A percentile compares a stretch with the other conserved stretches of the same genome.
Conservation (phyloP, 2,888 invertebrate species). For the Pammene fasciana region DNA sequence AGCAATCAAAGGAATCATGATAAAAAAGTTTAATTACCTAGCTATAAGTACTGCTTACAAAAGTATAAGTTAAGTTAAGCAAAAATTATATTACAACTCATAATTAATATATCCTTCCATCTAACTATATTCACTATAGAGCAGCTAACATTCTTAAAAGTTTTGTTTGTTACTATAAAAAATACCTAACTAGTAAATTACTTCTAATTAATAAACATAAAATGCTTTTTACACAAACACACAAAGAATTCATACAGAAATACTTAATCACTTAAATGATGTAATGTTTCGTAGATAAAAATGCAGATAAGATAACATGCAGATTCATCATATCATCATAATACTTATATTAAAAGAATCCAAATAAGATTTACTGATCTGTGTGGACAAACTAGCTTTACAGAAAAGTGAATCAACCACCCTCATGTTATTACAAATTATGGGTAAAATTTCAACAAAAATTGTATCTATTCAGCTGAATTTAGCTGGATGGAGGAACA, state of each 20-base stretch:
- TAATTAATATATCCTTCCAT: too few relatives aligned
- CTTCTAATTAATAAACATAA: background rate
- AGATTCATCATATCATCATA: background rate
- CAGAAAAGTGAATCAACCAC: background rate
- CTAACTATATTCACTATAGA: too few relatives aligned
- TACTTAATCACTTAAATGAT: background rate
- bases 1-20: too few relatives aligned
- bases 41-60: too few relatives aligned
- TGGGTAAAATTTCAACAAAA: constrained; percentile 5
- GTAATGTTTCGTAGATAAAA: background rate
- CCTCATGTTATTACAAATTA: constrained; percentile 1
- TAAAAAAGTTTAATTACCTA: too few relatives aligned
- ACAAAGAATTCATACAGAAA: background rate
- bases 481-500: background rate
- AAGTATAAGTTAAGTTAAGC: too few relatives aligned
- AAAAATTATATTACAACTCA: too few relatives aligned
- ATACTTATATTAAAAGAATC: too few relatives aligned
- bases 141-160: too few relatives aligned
- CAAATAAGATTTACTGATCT: background rate
- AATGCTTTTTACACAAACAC: background rate
- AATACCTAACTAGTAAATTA: too few relatives aligned
- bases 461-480: background rate
- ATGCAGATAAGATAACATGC: constrained; percentile 10
- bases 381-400: background rate
- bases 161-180: too few relatives aligned